phyloP scores from a whole-genome alignment of 2,888 invertebrate species.

The Diplazon laetatorius region DNA sequence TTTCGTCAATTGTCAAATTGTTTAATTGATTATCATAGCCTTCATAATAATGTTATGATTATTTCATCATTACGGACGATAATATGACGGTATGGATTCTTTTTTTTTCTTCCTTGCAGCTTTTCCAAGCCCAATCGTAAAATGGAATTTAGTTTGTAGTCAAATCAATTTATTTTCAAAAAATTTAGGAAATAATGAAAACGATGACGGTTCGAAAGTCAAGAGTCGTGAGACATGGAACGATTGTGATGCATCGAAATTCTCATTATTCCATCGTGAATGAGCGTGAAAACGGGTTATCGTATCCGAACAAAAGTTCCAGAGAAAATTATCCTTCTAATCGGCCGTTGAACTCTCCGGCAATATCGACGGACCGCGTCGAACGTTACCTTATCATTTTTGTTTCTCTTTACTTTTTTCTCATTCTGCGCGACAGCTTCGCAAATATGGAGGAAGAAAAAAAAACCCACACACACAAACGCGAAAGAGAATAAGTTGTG shows the following conservation, averaged over 20 bases:
- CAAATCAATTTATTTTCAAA: not conserved
- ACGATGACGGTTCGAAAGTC: not conserved
- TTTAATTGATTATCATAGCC: too few species aligned
- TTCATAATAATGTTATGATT: too few species aligned
- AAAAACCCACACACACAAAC: not conserved
- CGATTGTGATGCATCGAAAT: not conserved
- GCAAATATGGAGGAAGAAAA: slow-evolving; percentile 7
- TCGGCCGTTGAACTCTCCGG: slow-evolving; percentile 27
- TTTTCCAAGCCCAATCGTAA: too few species aligned
- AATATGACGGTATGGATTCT: too few species aligned
- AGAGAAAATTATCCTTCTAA: slow-evolving; percentile 2
- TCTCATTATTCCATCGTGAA: slow-evolving; percentile 8
- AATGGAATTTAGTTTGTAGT: not conserved
- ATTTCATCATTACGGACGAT: too few species aligned
- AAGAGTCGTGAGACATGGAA: too few species aligned
- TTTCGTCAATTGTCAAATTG: too few species aligned
- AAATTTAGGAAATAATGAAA: not conserved
- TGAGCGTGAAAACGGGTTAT: slow-evolving; percentile 1
- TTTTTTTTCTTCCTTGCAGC: too few species aligned
- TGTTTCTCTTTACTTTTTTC: slow-evolving; percentile 25
- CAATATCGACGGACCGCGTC: not conserved
- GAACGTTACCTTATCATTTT: slow-evolving; percentile 22
- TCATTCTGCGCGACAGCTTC: slow-evolving; percentile 9
- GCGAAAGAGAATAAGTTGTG: too few species aligned
- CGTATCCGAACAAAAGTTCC: slow-evolving; percentile 15